Percentiles rank a stretch among this genome's conserved stretches.
phyloP scores from a whole-genome alignment of 35 echinoderm and acorn worm genomes.

The Holothuria glaberrima region DNA sequence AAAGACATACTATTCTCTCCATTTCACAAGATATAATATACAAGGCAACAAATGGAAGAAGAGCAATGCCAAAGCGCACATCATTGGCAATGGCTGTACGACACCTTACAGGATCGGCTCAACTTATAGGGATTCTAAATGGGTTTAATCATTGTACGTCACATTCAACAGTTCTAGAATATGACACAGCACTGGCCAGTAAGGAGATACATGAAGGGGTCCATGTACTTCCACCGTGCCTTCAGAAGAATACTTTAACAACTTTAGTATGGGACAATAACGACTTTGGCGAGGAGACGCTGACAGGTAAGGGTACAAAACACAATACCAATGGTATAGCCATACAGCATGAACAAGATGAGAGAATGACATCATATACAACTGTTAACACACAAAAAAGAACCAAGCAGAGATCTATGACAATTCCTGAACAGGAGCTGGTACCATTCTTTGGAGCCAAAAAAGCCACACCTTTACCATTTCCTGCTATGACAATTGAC shows the following conservation, averaged over 20 bases:
- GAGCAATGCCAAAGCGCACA: slow-evolving; percentile 37
- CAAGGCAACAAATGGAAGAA: slow-evolving; percentile 16
- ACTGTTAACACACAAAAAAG: background rate
- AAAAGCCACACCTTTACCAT: slow-evolving; percentile 7
- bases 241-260: slow-evolving; percentile 31
- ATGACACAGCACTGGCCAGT: slow-evolving; percentile 79
- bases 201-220: slow-evolving; percentile 36
- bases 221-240: slow-evolving; percentile 28
- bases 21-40: slow-evolving; percentile 40
- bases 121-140: slow-evolving; percentile 68
- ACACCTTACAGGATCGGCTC: slow-evolving; percentile 70
- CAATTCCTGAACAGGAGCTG: background rate
- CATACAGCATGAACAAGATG: slow-evolving; percentile 17
- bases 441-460: slow-evolving; percentile 39
- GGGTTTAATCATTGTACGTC: no score
- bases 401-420: slow-evolving; percentile 20
- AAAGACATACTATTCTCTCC: background rate
- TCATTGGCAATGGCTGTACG: slow-evolving; percentile 72
- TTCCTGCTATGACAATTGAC: slow-evolving; percentile 47
- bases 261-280: slow-evolving; percentile 80
- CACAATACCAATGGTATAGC: slow-evolving; percentile 75
- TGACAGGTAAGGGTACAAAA: slow-evolving; percentile 70
- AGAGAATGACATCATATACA: background rate
- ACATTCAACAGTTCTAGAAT: slow-evolving; percentile 56
- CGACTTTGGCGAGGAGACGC: slow-evolving; percentile 73